These are phyloP conservation scores for Neomonachus schauinslandi DNA, from an alignment of 2,113 vertebrate species.

Conservation along the genomic window DNA sequence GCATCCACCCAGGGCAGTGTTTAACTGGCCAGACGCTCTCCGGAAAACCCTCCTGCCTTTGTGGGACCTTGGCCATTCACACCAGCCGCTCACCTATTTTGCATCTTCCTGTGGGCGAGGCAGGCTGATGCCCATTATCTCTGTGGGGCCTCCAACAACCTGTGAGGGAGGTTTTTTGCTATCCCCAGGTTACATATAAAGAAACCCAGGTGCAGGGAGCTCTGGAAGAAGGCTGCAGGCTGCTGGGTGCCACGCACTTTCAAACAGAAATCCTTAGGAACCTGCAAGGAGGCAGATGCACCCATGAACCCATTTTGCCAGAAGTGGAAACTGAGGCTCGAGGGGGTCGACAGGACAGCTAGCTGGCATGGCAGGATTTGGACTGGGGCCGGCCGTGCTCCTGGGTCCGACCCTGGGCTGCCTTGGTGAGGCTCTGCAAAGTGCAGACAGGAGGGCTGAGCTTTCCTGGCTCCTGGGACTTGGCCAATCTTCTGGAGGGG, in stretches of 20 bases:
- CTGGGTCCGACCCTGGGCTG: neutral
- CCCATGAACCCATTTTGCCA: neutral
- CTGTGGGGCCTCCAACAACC: neutral
- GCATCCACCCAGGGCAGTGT: neutral
- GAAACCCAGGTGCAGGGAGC: neutral
- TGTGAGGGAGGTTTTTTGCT: neutral
- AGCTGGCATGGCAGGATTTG: neutral
- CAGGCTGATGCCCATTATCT: neutral
- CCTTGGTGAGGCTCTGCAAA: neutral
- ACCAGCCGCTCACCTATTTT: neutral
- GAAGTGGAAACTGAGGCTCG: neutral
- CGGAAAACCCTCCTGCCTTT: neutral
- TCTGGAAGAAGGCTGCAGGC: neutral
- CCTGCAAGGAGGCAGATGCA: neutral
- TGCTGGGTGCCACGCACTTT: neutral
- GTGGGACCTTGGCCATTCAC: too few relatives aligned
- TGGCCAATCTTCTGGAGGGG: neutral
- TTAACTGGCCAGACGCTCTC: neutral
- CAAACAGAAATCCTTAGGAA: neutral
- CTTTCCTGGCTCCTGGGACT: neutral
- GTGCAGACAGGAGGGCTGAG: too few relatives aligned
- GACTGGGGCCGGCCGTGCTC: too few relatives aligned
- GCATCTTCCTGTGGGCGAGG: neutral
- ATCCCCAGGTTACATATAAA: neutral
- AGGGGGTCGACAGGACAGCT: neutral